Base-by-base conservation (phyloP, 2,113 vertebrate genomes). In the Leucosticte australis region DNA sequence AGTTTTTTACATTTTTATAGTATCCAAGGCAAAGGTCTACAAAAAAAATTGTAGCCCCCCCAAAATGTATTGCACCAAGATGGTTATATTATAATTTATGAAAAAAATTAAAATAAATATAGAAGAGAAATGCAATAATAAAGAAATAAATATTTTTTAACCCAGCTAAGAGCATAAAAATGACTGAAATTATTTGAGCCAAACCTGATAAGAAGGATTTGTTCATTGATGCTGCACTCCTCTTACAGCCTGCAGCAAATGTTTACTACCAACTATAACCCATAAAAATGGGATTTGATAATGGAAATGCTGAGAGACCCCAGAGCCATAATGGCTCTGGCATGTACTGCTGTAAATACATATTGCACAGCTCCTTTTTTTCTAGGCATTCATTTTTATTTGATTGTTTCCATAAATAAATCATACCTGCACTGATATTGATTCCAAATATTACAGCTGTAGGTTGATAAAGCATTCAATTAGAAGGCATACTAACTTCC, bases 261-360 rank as follows among this genome's bases (percentile, higher is more conserved):
- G 70, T 95, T 96, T 95, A 95, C 90, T 95, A 89, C 74, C 55
- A 79, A 87, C 78, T 89, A 69, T 94, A 96, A 95, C 84, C 77
- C 87, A 69, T 90, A 95, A 95, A 95, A 97, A 93, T 44, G 50
- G 64, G 71, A 94, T 91, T 96, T 94, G 87, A 94, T 95, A 94
- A 93, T 83, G 87, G 90, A 95, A 96, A 85, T 77, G 82, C 82
- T 76, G 59, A 95, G 59, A 90, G 42, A 88, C 63, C 77, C 75
- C 59, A 62, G 26, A 93, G 85, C 59, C 90, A 56, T 74, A 94
- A 80, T 37, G 33, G 78, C 39, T 84, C 78, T 91, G 70, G 67
- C 63, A 83, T 37, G 60, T 85, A 88, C 42, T 74, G 42, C 78
- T 91, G 70, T 90, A 96, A 95, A 92, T 90, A 92, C 35, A 83